Percentiles rank a stretch among this genome's conserved stretches.
phyloP scores from a whole-genome alignment of 2,888 invertebrate species.

The Dione juno region DNA sequence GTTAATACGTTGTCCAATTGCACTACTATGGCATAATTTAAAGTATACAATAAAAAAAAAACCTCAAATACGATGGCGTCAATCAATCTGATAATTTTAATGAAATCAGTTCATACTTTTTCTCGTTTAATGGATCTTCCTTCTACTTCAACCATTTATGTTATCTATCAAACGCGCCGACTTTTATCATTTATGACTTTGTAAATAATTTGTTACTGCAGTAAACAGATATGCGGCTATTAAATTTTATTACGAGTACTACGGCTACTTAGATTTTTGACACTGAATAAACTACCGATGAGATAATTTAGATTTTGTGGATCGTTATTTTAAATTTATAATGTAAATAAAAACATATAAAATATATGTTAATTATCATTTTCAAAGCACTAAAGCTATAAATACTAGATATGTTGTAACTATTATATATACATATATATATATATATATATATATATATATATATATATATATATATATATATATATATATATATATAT shows the following conservation, averaged over 20 bases:
- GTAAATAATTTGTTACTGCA: constrained; percentile 37
- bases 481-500: too few relatives aligned
- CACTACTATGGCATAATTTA: neutral
- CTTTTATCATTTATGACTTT: constrained; percentile 33
- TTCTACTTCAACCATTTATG: constrained; percentile 32
- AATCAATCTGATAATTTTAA: constrained; percentile 36
- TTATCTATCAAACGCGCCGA: constrained; percentile 36
- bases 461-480: too few relatives aligned
- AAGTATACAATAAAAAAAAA: neutral
- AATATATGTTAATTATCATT: too few relatives aligned
- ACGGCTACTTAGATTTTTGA: constrained; percentile 24
- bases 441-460: too few relatives aligned
- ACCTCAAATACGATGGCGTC: neutral
- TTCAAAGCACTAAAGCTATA: too few relatives aligned
- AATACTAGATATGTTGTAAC: too few relatives aligned
- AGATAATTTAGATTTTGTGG: neutral
- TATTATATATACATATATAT: too few relatives aligned
- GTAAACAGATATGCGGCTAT: constrained; percentile 12
- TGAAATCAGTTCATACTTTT: constrained; percentile 36
- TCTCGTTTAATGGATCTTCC: constrained; percentile 23
- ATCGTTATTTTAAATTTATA: neutral
- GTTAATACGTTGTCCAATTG: neutral
- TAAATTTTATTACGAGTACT: constrained; percentile 28
- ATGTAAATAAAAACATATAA: neutral
- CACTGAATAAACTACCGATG: constrained; percentile 23